Evolutionary conservation across 2,113 vertebrate species (phyloP).

Genomic region (Cynocephalus volans): DNA sequence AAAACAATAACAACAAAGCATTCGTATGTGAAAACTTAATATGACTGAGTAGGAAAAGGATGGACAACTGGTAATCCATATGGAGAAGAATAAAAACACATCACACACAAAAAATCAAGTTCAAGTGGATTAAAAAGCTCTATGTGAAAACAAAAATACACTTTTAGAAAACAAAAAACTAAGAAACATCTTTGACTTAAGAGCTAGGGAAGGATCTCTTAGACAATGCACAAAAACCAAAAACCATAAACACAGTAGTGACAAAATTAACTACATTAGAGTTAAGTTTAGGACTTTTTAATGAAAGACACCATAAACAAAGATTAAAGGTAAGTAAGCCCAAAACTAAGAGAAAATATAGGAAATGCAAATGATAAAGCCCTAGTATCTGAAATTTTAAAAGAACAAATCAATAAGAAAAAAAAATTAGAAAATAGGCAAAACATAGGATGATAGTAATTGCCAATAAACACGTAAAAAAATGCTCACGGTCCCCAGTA

Average conservation of each 20-base stretch:
- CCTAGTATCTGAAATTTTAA: conserved; percentile 1
- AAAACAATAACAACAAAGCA: not conserved
- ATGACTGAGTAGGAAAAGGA: not conserved
- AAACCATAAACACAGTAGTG: not conserved
- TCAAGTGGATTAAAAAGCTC: not conserved
- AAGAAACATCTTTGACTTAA: not conserved
- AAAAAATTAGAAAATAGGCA: not conserved
- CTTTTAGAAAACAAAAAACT: not conserved
- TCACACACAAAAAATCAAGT: not conserved
- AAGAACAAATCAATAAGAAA: not conserved
- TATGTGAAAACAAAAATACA: not conserved
- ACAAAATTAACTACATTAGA: not conserved
- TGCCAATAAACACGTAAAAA: conserved; percentile 9
- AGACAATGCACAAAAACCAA: not conserved
- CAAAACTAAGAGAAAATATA: not conserved
- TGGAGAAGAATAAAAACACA: not conserved
- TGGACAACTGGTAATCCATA: not conserved
- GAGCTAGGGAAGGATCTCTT: not conserved
- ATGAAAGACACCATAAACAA: not conserved
- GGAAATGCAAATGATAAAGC: not conserved
- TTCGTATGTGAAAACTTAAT: not conserved
- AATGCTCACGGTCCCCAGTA: not conserved
- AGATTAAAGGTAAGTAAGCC: not conserved
- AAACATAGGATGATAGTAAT: not conserved
- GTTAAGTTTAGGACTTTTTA: not conserved